A percentile compares a stretch with the other conserved stretches of the same genome.
These are phyloP conservation scores for Crematogaster levior DNA, from an alignment of 2,888 invertebrate species.

Conservation along the genomic window DNA sequence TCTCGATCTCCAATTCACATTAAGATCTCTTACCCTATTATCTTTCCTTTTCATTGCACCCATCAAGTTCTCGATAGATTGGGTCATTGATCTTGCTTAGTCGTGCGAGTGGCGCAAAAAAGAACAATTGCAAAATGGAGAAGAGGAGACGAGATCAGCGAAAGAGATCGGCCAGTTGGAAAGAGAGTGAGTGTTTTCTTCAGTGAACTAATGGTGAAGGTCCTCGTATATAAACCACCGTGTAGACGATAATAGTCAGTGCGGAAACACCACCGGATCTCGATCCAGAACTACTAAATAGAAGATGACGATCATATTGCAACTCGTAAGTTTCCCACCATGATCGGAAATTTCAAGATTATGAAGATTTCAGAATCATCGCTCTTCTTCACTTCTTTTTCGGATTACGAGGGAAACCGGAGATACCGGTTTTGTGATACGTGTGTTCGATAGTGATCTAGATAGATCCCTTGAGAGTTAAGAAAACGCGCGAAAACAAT, in stretches of 20 bases:
- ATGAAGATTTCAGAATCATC: background rate
- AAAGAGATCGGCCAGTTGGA: slow-evolving; percentile 77
- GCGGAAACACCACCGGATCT: slow-evolving; percentile 63
- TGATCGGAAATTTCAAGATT: background rate
- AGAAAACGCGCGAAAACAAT: background rate
- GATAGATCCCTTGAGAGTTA: background rate
- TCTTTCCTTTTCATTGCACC: background rate
- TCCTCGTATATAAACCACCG: slow-evolving; percentile 83
- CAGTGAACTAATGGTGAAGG: slow-evolving; percentile 81
- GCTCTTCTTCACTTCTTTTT: slow-evolving; percentile 5
- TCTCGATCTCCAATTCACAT: background rate
- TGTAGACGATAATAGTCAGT: slow-evolving; percentile 81
- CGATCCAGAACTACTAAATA: slow-evolving; percentile 35
- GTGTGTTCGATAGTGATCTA: slow-evolving; percentile 2
- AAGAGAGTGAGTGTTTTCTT: slow-evolving; percentile 83
- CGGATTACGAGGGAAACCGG: slow-evolving; percentile 20
- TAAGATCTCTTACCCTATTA: slow-evolving; percentile 3
- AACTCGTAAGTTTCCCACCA: slow-evolving; percentile 74
- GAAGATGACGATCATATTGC: slow-evolving; percentile 67
- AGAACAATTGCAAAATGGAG: slow-evolving; percentile 59
- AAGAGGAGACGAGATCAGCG: slow-evolving; percentile 77
- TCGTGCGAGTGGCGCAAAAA: slow-evolving; percentile 53
- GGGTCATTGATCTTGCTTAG: slow-evolving; percentile 64
- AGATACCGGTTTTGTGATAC: slow-evolving; percentile 15
- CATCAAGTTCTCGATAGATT: background rate